Conservation (phyloP, 2,113 vertebrate species). For the Panthera tigris region DNA sequence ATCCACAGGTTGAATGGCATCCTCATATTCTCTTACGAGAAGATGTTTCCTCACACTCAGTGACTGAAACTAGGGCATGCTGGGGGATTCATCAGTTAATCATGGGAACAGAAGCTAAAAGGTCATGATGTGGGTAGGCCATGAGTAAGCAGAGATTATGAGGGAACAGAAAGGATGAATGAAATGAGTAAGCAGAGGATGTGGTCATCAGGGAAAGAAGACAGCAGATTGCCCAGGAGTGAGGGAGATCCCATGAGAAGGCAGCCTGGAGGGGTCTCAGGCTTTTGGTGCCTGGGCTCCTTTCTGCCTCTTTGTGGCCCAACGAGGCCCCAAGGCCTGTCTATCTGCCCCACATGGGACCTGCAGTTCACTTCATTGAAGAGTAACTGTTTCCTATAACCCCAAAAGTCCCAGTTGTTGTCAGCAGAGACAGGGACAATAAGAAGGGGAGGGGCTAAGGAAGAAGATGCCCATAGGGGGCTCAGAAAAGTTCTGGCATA, state of each 20-base stretch:
- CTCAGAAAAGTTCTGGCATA: background rate
- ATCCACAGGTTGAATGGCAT: background rate
- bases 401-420: background rate
- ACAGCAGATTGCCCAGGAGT: background rate
- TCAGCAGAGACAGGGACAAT: background rate
- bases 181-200: background rate
- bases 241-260: background rate
- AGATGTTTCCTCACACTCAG: background rate
- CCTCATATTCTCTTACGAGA: background rate
- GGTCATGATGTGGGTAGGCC: background rate
- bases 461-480: background rate
- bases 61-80: background rate
- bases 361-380: background rate
- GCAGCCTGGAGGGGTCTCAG: background rate
- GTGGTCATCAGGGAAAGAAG: background rate
- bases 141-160: background rate
- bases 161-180: constrained; percentile 22
- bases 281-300: background rate
- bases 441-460: background rate
- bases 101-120: background rate
- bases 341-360: background rate
- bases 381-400: background rate
- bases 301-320: background rate
- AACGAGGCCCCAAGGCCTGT: background rate
- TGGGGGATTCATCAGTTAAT: background rate